Conservation (phyloP, 1,140 invertebrate species). For the Temnothorax nylanderi region DNA sequence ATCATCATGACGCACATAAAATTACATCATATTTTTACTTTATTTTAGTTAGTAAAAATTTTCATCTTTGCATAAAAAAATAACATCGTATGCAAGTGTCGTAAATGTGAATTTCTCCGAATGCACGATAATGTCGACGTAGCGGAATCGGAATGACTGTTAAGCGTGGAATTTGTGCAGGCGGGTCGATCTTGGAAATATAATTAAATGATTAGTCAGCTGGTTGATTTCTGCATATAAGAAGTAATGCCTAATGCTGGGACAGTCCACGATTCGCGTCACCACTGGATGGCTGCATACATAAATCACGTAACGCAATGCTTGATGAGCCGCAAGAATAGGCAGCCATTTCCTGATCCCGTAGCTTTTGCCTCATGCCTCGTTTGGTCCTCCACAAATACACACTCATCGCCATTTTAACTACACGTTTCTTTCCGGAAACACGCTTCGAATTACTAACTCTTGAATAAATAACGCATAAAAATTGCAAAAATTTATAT, state of each 20-base stretch:
- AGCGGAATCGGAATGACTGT: slow-evolving; percentile 29
- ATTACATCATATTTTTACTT: neutral
- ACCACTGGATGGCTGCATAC: slow-evolving; percentile 25
- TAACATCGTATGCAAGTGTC: neutral
- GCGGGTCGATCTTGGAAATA: neutral
- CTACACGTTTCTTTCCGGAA: neutral
- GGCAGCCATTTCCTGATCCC: slow-evolving; percentile 47
- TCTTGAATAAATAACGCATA: neutral
- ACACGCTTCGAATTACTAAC: neutral
- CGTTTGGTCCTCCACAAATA: slow-evolving; percentile 1
- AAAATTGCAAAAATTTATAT: neutral
- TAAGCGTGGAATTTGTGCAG: neutral
- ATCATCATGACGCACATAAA: neutral
- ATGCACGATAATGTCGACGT: neutral
- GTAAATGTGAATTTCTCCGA: slow-evolving; percentile 6
- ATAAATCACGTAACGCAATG: slow-evolving; percentile 51
- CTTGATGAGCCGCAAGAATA: slow-evolving; percentile 46
- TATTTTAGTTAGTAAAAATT: neutral
- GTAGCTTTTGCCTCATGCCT: slow-evolving; percentile 43
- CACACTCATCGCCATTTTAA: neutral
- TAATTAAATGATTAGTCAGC: slow-evolving; percentile 58
- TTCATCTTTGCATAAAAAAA: neutral
- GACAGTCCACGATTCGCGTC: slow-evolving; percentile 42
- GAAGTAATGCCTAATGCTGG: neutral
- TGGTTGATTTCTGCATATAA: slow-evolving; percentile 2